A percentile compares a stretch with the other conserved stretches of the same genome.
phyloP scores from a whole-genome alignment of 2,888 invertebrate genomes.

The Doris montereyensis region DNA sequence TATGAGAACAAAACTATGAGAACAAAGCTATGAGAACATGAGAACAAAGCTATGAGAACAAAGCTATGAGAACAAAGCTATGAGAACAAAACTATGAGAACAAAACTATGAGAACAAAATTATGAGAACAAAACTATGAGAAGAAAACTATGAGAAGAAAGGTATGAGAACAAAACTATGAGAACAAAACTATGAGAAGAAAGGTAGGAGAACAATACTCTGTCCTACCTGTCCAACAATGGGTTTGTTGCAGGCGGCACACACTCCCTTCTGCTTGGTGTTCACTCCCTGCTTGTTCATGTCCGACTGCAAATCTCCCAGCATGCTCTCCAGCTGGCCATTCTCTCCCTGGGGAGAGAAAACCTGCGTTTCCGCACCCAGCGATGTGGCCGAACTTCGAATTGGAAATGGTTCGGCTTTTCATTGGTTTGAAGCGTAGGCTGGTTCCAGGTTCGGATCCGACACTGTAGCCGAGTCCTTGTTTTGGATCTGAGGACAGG shows the following conservation, averaged over 20 bases:
- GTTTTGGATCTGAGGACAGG: constrained; percentile 46
- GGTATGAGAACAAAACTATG: no score
- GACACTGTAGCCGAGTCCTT: constrained; percentile 38
- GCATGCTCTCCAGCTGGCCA: constrained; percentile 84
- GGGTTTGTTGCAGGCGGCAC: constrained; percentile 98
- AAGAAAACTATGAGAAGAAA: not conserved
- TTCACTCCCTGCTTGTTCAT: constrained; percentile 99
- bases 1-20: no score
- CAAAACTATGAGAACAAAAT: not conserved
- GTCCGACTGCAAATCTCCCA: constrained; percentile 90
- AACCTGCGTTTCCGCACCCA: constrained; percentile 43
- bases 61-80: no score
- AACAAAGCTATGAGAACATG: no score
- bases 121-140: not conserved
- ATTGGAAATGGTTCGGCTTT: constrained; percentile 47
- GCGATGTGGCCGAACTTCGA: constrained; percentile 40
- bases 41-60: no score
- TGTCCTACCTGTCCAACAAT: constrained; percentile 91
- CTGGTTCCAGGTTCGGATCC: constrained; percentile 54
- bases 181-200: not conserved
- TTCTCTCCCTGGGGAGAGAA: constrained; percentile 19
- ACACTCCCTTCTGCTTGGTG: constrained; percentile 99
- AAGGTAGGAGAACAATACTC: not conserved
- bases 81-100: no score
- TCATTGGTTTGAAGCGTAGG: constrained; percentile 65